These are phyloP conservation scores for Petrosia ficiformis DNA, from an alignment of 37 sponge, comb jelly and placozoan species.

Conservation along the genomic window DNA sequence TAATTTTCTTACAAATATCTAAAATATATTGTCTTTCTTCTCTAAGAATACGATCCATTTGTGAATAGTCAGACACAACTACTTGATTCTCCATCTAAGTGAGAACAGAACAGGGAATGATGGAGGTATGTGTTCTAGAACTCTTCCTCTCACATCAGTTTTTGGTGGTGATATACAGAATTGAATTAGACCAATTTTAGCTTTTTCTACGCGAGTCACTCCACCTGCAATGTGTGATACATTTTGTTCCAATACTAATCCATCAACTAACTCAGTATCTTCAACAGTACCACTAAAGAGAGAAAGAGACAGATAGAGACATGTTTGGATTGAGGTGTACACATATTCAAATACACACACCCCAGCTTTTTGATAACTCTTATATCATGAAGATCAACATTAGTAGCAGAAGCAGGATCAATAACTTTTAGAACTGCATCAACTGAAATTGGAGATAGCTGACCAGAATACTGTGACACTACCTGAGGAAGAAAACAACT, in stretches of 20 bases:
- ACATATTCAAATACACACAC: conserved; percentile 25
- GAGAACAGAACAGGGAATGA: not conserved
- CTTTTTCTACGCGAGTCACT: conserved; percentile 90
- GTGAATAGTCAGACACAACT: conserved; percentile 96
- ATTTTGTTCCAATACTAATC: conserved; percentile 96
- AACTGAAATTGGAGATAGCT: conserved; percentile 92
- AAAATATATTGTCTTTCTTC: conserved; percentile 99
- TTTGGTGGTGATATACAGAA: conserved; percentile 99
- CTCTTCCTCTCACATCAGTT: conserved; percentile 90
- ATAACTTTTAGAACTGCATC: conserved; percentile 95
- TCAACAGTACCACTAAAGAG: conserved; percentile 94
- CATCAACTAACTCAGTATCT: conserved; percentile 98
- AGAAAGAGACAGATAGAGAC: not conserved
- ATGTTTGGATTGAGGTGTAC: not conserved
- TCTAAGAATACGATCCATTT: conserved; percentile 97
- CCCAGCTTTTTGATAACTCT: conserved; percentile 84
- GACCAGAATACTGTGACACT: conserved; percentile 95
- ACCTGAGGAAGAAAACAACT: conserved; percentile 43
- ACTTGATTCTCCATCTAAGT: conserved; percentile 98
- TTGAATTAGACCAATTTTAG: conserved; percentile 98
- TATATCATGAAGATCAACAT: conserved; percentile 96
- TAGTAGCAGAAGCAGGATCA: conserved; percentile 86
- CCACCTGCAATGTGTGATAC: conserved; percentile 87
- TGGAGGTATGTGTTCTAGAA: not conserved
- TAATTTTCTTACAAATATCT: conserved; percentile 97